Evolutionary conservation across 2,797 vertebrate species (phyloP), one percentile per base, ranked within the genome.

Genomic region (Galaxias olidus): DNA sequence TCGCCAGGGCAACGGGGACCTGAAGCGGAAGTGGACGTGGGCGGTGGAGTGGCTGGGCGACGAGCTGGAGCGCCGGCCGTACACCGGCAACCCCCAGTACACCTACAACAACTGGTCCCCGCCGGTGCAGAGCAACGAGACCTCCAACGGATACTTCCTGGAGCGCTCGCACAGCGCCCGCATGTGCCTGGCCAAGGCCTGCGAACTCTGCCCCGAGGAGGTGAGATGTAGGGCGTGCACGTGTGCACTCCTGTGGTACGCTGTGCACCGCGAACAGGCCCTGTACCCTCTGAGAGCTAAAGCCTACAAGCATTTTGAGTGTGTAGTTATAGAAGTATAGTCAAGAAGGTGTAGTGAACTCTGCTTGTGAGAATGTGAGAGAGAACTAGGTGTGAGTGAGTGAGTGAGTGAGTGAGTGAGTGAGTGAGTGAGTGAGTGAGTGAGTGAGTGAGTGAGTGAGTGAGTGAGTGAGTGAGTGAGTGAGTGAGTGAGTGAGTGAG

Each of bases 1-100:
- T 42, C 59, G 51, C 1, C 89, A 96, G 94, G 94, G 94, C 74
- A 96, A 96, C 63, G 94, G 94, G 48, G 94, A 95, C 87, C 88
- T 96, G 79, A 96, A 96, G 87, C 92, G 94, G 57, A 96, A 95
- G 80, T 96, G 94, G 94, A 95, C 94, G 17, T 95, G 94, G 94
- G 94, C 94, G 45, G 94, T 96, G 59, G 94, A 96, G 73, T 96
- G 94, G 94, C 93, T 96, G 72, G 94, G 94, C 65, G 94, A 96
- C 0, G 94, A 95, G 77, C 88, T 96, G 48, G 94, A 96, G 81
- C 91, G 94, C 61, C 86, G 94, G 83, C 94, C 94, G 0, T 96
- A 95, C 71, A 94, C 93, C 68, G 94, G 93, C 74, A 95, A 95
- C 73, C 94, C 94, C 73, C 94, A 96, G 0, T 96, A 96, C 72